Percentiles rank a stretch among this genome's conserved stretches.
phyloP scores from a whole-genome alignment of 2,113 vertebrate species.

The Neolamprologus brichardi region DNA sequence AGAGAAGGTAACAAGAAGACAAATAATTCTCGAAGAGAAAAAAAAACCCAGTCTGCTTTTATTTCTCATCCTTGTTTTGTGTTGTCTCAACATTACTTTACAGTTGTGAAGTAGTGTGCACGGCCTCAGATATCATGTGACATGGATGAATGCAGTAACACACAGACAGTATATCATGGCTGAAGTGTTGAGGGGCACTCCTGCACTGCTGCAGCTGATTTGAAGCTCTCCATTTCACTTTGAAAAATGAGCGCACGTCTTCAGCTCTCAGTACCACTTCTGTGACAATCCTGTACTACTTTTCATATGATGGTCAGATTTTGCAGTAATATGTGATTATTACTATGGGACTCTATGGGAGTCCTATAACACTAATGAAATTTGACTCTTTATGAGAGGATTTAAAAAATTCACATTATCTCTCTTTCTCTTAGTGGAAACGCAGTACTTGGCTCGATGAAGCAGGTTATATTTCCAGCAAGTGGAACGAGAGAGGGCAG shows the following conservation, averaged over 20 bases:
- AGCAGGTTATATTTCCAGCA: background rate
- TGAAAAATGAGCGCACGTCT: background rate
- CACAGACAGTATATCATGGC: constrained; percentile 15
- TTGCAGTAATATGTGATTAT: background rate
- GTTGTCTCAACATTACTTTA: background rate
- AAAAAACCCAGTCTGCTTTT: background rate
- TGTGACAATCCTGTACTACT: background rate
- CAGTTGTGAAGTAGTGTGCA: constrained; percentile 4
- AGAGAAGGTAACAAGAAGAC: constrained; percentile 54
- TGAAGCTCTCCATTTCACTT: background rate
- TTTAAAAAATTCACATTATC: background rate
- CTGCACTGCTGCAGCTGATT: constrained; percentile 17
- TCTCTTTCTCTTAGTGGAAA: background rate
- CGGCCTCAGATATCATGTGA: constrained; percentile 19
- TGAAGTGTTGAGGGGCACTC: constrained; percentile 30
- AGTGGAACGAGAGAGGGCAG: background rate
- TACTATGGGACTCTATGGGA: background rate
- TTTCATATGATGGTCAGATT: background rate
- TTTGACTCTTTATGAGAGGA: background rate
- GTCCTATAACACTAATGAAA: background rate
- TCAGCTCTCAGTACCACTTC: background rate
- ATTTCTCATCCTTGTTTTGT: background rate
- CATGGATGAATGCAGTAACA: constrained; percentile 6
- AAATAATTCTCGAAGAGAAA: constrained; percentile 26
- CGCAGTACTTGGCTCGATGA: background rate